phyloP scores from a whole-genome alignment of 1,140 invertebrate species.

The Antheraea pernyi region DNA sequence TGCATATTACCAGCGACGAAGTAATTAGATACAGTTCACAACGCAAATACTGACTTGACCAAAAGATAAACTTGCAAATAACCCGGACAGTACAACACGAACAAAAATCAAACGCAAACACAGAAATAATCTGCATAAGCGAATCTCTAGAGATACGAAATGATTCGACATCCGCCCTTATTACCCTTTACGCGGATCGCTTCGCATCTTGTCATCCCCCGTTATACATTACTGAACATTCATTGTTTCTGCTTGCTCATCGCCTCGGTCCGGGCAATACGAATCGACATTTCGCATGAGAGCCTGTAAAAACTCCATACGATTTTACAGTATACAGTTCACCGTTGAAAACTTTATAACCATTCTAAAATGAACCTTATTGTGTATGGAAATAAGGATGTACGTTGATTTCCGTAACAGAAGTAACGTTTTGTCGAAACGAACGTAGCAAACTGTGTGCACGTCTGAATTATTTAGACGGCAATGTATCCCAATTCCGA shows the following conservation, averaged over 20 bases:
- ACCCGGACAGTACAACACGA: neutral
- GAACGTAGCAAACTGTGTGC: slow-evolving; percentile 53
- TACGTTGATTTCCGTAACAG: neutral
- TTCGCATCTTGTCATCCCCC: slow-evolving; percentile 51
- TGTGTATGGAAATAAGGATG: neutral
- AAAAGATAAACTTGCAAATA: neutral
- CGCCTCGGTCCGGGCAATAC: slow-evolving; percentile 34
- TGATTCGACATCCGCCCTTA: slow-evolving; percentile 27
- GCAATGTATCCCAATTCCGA: slow-evolving; percentile 71
- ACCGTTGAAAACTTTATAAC: neutral
- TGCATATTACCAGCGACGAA: too few relatives aligned
- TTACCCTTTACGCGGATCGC: slow-evolving; percentile 52
- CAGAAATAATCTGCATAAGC: neutral
- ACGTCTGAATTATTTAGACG: slow-evolving; percentile 74
- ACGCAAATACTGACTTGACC: too few relatives aligned
- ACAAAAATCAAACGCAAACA: slow-evolving; percentile 6
- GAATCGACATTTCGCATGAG: slow-evolving; percentile 73
- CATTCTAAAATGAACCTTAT: slow-evolving; percentile 28
- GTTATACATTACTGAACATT: slow-evolving; percentile 56
- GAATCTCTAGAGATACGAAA: neutral
- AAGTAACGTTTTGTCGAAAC: slow-evolving; percentile 26
- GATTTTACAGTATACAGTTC: slow-evolving; percentile 24
- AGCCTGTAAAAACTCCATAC: slow-evolving; percentile 73
- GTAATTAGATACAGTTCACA: too few relatives aligned
- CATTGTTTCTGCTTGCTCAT: slow-evolving; percentile 52